Base-by-base conservation (phyloP, 2,113 vertebrate species). In the Plecturocebus donacophilus region DNA sequence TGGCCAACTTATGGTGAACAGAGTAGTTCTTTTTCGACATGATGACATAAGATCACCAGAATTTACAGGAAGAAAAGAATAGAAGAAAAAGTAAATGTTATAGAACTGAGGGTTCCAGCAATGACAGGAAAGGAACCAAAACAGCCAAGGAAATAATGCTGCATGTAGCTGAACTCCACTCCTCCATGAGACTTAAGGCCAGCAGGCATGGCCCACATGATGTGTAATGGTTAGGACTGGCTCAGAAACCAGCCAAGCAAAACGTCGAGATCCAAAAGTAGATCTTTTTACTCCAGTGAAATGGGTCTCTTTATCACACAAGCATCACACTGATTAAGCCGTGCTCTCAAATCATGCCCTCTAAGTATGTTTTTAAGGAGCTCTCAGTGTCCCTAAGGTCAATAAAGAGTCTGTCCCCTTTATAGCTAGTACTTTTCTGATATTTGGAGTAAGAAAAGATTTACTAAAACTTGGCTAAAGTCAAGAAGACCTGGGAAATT, bases 191-290 rank as follows among this genome's bases (percentile, higher is more conserved):
- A 68, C 58, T 27, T 8, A 27, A 79, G 49, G 47, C 52, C 27
- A 42, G 16, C 2, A 17, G 56, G 6, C 61, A 38, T 16, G 49
- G 23, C 13, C 17, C 14, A 13, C 0, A 1, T 40, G 27, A 52
- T 4, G 3, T 3, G 1, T n/a, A 23, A 13, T 35, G 61, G 25
- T 11, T 14, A 86, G 9, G 32, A 13, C 0, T 42, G n/a, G 32
- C 52, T 93, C 35, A 12, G n/a, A 91, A 42, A 49, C 14, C 14
- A 89, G 25, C 19, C 30, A 40, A 32, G 14, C 6, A 47, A 25
- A 66, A 30, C 52, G 47, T n/a, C 13, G 47, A 91, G 42, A 71
- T 14, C 49, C 2, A 45, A 35, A 84, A 2, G 6, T 5, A 75
- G 38, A 85, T 10, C 42, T 73, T 35, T 23, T 47, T 54, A 9